Percentiles rank a stretch among this genome's conserved stretches.
These are phyloP conservation scores for Oopsacas minuta DNA, from an alignment of 37 sponge, comb jelly and placozoan genomes.

Conservation along the genomic window DNA sequence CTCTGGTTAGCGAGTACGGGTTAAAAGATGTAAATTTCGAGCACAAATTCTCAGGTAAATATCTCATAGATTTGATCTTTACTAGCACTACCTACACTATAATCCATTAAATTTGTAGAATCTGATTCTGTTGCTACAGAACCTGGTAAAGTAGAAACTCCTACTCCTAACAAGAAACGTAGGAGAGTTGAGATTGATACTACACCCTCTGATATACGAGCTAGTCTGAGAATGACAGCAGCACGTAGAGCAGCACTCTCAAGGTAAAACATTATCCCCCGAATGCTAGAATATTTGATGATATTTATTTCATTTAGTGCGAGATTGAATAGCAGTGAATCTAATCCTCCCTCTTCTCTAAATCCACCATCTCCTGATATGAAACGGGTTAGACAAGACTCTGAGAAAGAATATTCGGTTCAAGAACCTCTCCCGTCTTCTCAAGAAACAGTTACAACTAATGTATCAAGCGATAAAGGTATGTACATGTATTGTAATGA, in stretches of 20 bases:
- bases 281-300: background rate
- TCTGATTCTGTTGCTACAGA: slow-evolving; percentile 7
- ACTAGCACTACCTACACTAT: background rate
- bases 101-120: background rate
- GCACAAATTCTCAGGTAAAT: slow-evolving; percentile 1
- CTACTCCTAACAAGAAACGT: background rate
- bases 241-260: background rate
- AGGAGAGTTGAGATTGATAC: background rate
- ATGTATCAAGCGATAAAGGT: background rate
- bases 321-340: background rate
- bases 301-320: background rate
- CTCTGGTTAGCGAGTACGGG: background rate
- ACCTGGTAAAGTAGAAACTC: background rate
- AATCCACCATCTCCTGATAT: background rate
- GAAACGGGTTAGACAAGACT: background rate
- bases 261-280: background rate
- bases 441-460: background rate
- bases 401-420: background rate
- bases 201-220: background rate
- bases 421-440: background rate
- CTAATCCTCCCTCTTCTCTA: background rate
- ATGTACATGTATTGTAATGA: background rate
- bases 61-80: background rate
- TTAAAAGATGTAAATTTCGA: background rate
- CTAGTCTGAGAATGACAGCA: background rate